Percentiles rank a stretch among this genome's conserved stretches.
These are phyloP conservation scores for Pelecanus crispus DNA, from an alignment of 2,113 vertebrate genomes.

Conservation along the genomic window DNA sequence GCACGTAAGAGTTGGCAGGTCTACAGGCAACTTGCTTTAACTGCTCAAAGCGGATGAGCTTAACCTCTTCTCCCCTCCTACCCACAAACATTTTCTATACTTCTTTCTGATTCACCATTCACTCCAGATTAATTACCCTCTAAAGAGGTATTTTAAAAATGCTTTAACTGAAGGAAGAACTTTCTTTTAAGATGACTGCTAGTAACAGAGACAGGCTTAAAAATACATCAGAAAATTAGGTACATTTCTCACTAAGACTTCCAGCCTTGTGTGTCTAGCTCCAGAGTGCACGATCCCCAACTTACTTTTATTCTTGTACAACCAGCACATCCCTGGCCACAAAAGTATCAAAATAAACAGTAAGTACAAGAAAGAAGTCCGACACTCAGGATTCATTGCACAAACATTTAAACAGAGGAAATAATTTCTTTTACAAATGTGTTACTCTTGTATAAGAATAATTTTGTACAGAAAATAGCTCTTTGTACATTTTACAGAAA, in stretches of 20 bases:
- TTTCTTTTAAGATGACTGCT: not conserved
- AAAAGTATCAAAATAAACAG: conserved; percentile 56
- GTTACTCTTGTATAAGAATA: conserved; percentile 73
- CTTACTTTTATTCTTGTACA: conserved; percentile 45
- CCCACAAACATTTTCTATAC: not conserved
- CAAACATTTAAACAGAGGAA: conserved; percentile 68
- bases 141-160: not conserved
- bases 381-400: conserved; percentile 62
- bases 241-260: not conserved
- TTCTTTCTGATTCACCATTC: not conserved
- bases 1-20: not conserved
- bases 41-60: not conserved
- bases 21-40: not conserved
- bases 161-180: not conserved
- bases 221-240: not conserved
- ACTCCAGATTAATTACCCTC: not conserved
- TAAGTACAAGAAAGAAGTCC: conserved; percentile 46
- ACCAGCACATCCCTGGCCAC: not conserved
- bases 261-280: not conserved
- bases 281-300: not conserved
- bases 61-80: not conserved
- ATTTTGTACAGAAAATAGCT: conserved; percentile 75
- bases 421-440: conserved; percentile 68
- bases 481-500: conserved; percentile 64
- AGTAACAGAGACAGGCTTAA: not conserved